Evolutionary conservation across 2,113 vertebrate species (phyloP).

Genomic region (Garra rufa): DNA sequence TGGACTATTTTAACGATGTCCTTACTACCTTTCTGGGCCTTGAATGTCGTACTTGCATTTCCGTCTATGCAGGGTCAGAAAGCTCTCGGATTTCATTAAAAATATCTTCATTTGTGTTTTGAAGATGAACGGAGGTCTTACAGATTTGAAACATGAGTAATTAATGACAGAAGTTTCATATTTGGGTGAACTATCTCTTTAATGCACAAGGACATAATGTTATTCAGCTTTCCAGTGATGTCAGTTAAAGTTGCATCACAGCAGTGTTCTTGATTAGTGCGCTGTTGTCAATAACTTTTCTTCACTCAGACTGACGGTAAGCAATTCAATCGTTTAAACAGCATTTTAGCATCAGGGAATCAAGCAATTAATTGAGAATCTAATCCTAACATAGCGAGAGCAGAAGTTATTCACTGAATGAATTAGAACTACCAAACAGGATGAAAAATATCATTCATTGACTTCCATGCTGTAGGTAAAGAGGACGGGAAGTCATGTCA

Average conservation of each 20-base stretch:
- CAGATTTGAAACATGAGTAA: no score
- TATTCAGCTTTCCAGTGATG: neutral
- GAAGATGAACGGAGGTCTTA: no score
- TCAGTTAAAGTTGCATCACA: neutral
- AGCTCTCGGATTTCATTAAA: no score
- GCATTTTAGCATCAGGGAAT: neutral
- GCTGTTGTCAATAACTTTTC: neutral
- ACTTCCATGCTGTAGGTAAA: constrained; percentile 81
- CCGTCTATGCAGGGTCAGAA: no score
- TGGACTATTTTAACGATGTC: no score
- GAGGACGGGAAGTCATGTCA: constrained; percentile 98
- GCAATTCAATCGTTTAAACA: neutral
- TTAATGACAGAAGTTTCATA: no score
- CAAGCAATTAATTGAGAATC: neutral
- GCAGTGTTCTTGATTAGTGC: neutral
- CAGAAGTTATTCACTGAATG: neutral
- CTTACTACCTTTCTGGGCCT: no score
- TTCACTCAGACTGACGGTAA: neutral
- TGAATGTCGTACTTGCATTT: no score
- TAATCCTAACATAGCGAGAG: neutral
- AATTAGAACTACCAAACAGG: neutral
- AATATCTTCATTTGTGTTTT: no score
- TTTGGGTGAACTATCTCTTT: no score
- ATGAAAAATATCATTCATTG: neutral
- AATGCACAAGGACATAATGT: no score